Evolutionary conservation across 2,888 invertebrate species (phyloP).

Genomic region (Escarpia spicata): DNA sequence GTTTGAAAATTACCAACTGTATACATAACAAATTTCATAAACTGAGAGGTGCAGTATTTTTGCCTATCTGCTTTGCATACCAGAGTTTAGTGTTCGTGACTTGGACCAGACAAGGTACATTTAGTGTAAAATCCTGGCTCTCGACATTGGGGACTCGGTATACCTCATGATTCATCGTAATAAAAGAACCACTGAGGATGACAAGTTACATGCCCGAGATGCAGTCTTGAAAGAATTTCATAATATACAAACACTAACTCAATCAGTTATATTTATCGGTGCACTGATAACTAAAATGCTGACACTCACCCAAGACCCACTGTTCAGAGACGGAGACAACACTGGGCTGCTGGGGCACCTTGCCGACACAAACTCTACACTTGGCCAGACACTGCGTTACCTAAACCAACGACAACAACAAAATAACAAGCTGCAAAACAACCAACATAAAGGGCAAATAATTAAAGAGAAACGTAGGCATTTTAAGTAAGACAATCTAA

Average conservation of each 20-base stretch:
- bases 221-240: no score
- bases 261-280: no score
- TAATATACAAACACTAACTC: no score
- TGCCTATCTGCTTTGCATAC: no score
- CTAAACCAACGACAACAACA: not conserved
- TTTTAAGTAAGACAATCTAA: not conserved
- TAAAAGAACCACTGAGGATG: no score
- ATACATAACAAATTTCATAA: not conserved
- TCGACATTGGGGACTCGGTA: no score
- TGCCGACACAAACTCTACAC: not conserved
- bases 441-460: no score
- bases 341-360: not conserved
- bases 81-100: no score
- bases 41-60: not conserved
- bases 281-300: not conserved
- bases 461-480: not conserved
- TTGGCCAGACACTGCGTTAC: not conserved
- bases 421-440: not conserved
- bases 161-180: no score
- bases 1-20: not conserved
- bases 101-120: no score
- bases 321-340: slow-evolving; percentile 9
- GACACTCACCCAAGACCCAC: slow-evolving; percentile 13
- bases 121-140: no score
- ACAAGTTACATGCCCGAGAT: no score